A percentile compares a stretch with the other conserved stretches of the same genome.
Conservation (phyloP, 2,113 vertebrate species). For the Eleginops maclovinus region DNA sequence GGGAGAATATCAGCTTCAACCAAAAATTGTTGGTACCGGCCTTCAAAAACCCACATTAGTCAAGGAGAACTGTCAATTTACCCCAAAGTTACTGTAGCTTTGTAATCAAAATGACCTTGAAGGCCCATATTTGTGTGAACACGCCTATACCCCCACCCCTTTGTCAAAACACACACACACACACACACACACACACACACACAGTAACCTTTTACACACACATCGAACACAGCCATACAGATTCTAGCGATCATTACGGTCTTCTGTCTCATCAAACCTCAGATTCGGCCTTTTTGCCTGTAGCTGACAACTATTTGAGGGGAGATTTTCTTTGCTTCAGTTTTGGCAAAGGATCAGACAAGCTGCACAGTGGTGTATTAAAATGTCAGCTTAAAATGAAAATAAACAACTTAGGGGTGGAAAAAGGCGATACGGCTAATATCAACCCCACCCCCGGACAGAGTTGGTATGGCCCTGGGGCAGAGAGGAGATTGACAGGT, state of each 20-base stretch:
- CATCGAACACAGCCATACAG: constrained; percentile 49
- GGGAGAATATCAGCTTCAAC: constrained; percentile 27
- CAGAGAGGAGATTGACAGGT: constrained; percentile 80
- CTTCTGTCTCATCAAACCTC: constrained; percentile 67
- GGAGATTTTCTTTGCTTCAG: constrained; percentile 39
- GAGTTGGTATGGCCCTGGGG: constrained; percentile 76
- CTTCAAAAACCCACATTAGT: constrained; percentile 54
- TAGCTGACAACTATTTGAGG: constrained; percentile 70
- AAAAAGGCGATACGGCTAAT: constrained; percentile 78
- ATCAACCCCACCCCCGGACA: constrained; percentile 79
- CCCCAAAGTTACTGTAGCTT: constrained; percentile 41
- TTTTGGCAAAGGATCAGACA: constrained; percentile 78
- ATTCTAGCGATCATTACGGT: constrained; percentile 64
- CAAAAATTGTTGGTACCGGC: constrained; percentile 23
- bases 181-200: too few species aligned
- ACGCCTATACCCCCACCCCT: constrained; percentile 31
- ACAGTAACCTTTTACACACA: too few species aligned
- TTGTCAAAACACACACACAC: constrained; percentile 24
- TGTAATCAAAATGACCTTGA: constrained; percentile 56
- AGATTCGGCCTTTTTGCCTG: constrained; percentile 62
- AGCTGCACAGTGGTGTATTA: constrained; percentile 71
- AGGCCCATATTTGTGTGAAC: constrained; percentile 36
- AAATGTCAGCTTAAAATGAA: constrained; percentile 84
- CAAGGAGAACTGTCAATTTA: constrained; percentile 40
- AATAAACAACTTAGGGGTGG: constrained; percentile 83